These are phyloP conservation scores for Heliconius hortense DNA, from an alignment of 2,888 invertebrate genomes.

Conservation along the genomic window DNA sequence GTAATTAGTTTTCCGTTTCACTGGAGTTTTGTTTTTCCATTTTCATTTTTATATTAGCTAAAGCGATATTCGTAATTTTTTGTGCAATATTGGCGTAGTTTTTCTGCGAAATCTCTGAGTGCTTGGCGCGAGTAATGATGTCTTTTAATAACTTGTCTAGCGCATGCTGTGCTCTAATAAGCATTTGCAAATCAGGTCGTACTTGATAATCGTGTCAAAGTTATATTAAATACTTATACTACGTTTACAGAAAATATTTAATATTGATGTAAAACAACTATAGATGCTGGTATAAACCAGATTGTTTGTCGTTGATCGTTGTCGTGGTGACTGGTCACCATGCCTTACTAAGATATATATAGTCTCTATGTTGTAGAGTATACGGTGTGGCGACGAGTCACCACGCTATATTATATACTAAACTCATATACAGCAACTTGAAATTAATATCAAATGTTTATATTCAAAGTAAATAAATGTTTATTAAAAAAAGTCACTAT, in stretches of 20 bases:
- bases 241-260: neutral
- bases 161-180: conserved; percentile 21
- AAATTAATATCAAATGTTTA: too few relatives aligned
- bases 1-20: conserved; percentile 45
- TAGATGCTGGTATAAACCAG: too few relatives aligned
- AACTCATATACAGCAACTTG: too few relatives aligned
- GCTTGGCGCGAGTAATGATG: conserved; percentile 22
- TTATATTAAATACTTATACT: conserved; percentile 9
- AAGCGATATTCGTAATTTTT: conserved; percentile 32
- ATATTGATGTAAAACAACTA: too few relatives aligned
- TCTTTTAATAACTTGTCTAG: conserved; percentile 23
- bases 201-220: conserved; percentile 13
- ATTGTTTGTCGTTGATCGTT: too few relatives aligned
- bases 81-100: conserved; percentile 27
- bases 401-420: too few relatives aligned
- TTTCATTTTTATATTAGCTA: conserved; percentile 34
- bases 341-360: too few relatives aligned
- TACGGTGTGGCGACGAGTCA: too few relatives aligned
- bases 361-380: too few relatives aligned
- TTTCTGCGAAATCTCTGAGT: conserved; percentile 8
- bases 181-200: conserved; percentile 21
- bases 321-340: too few relatives aligned
- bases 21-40: conserved; percentile 35
- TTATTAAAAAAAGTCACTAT: too few relatives aligned
- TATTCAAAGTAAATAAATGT: too few relatives aligned